phyloP scores from a whole-genome alignment of 2,797 vertebrate species.

The Microhierax caerulescens region DNA sequence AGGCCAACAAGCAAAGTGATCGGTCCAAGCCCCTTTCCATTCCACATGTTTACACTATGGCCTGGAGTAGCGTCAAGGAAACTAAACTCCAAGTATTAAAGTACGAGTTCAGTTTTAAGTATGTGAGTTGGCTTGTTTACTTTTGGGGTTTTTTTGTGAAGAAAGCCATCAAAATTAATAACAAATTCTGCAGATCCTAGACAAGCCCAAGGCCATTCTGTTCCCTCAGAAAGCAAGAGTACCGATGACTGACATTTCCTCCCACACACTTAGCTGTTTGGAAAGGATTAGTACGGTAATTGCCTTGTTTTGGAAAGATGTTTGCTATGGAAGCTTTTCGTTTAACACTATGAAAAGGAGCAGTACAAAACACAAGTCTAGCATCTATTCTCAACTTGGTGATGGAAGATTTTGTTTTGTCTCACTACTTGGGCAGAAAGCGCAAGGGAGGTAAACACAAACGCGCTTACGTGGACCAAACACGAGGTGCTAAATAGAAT shows the following conservation, averaged over 20 bases:
- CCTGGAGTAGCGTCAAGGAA: not conserved
- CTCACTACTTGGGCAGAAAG: not conserved
- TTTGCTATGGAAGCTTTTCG: not conserved
- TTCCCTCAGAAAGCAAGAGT: not conserved
- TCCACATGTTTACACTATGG: not conserved
- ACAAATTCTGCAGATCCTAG: not conserved
- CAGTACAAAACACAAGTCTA: not conserved
- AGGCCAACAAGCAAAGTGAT: not conserved
- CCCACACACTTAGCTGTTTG: not conserved
- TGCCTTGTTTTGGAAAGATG: slow-evolving; percentile 4
- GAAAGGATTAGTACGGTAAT: not conserved
- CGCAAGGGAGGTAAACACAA: not conserved
- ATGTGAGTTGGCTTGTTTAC: not conserved
- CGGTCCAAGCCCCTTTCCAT: not conserved
- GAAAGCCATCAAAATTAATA: not conserved
- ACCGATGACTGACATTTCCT: not conserved
- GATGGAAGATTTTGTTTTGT: not conserved
- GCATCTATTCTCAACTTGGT: not conserved
- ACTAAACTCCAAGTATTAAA: not conserved
- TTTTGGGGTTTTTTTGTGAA: not conserved
- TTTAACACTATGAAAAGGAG: not conserved
- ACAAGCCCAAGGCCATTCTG: not conserved
- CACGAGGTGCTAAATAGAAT: not conserved
- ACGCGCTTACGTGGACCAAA: not conserved
- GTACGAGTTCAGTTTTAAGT: not conserved